These are phyloP conservation scores for Rallus crepitans DNA, from an alignment of 2,797 vertebrate species.

Conservation along the genomic window DNA sequence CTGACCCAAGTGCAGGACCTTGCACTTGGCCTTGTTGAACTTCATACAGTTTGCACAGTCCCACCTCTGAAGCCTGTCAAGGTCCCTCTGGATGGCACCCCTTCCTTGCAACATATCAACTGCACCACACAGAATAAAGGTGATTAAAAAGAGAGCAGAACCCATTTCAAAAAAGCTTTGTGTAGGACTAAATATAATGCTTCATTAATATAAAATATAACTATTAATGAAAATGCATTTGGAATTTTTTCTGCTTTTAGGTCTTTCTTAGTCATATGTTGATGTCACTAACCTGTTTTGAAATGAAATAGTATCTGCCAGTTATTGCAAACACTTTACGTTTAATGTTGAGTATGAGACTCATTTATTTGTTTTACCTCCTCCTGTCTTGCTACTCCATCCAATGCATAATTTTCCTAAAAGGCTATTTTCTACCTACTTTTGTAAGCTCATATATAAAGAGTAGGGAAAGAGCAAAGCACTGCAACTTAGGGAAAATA, in stretches of 20 bases:
- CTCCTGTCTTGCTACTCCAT: not conserved
- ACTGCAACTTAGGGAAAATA: not conserved
- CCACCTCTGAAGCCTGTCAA: too few relatives aligned
- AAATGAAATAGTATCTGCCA: not conserved
- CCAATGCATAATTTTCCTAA: not conserved
- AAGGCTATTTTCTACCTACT: not conserved
- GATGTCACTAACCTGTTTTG: not conserved
- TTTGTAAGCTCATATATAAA: not conserved
- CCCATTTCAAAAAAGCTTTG: not conserved
- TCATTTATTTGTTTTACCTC: not conserved
- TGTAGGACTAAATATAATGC: not conserved
- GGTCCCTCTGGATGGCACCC: too few relatives aligned
- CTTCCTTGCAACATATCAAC: too few relatives aligned
- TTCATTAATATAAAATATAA: not conserved
- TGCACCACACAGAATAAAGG: not conserved
- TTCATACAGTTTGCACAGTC: too few relatives aligned
- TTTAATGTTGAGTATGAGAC: not conserved
- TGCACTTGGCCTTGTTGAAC: too few relatives aligned
- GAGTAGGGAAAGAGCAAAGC: not conserved
- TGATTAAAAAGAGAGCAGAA: not conserved
- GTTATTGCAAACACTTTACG: not conserved
- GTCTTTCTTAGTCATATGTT: not conserved
- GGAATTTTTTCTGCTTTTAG: not conserved
- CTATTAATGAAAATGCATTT: not conserved
- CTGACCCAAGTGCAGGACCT: too few relatives aligned